phyloP scores from a whole-genome alignment of 1,140 invertebrate genomes.

The Pomacea maculata region DNA sequence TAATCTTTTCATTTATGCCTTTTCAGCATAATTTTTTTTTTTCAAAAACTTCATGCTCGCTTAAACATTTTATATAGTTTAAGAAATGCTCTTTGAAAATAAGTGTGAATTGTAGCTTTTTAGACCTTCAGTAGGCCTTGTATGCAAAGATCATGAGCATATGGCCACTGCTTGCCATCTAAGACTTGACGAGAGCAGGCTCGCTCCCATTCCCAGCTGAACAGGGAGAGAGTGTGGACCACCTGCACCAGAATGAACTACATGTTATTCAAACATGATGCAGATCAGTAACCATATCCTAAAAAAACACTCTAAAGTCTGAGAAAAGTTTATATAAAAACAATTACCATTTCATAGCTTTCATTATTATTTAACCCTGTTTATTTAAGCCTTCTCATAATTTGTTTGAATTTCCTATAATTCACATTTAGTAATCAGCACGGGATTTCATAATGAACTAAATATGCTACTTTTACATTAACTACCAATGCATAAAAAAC shows the following conservation, averaged over 20 bases:
- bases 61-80: background rate
- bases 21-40: background rate
- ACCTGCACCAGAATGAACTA: conserved; percentile 35
- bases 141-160: conserved; percentile 49
- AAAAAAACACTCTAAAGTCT: background rate
- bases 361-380: too few species aligned
- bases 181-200: conserved; percentile 40
- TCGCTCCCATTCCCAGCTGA: conserved; percentile 46
- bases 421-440: too few species aligned
- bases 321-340: too few species aligned
- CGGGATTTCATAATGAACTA: too few species aligned
- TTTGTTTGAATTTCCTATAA: too few species aligned
- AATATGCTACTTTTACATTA: too few species aligned
- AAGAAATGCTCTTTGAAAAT: background rate
- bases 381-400: too few species aligned
- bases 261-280: background rate
- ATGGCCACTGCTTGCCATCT: conserved; percentile 44
- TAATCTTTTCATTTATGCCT: too few species aligned
- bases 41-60: background rate
- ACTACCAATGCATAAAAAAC: background rate
- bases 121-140: conserved; percentile 47
- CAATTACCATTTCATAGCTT: too few species aligned
- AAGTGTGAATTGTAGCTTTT: background rate
- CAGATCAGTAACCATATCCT: background rate
- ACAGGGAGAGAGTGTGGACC: conserved; percentile 51